Base-by-base conservation (phyloP, 2,113 vertebrate species). In the Lonchura striata region DNA sequence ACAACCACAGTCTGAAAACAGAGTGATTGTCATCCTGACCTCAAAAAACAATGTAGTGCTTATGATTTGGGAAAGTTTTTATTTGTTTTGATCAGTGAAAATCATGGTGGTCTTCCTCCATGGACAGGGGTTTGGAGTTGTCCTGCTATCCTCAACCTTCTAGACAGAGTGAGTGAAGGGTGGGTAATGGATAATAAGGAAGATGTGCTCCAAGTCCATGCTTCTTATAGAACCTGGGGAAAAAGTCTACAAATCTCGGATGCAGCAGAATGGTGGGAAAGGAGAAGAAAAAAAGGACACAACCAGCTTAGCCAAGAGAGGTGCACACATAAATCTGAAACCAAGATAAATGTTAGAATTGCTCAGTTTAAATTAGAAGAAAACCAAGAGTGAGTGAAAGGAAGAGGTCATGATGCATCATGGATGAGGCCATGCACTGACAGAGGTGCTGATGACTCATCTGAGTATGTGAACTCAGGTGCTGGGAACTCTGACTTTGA, bases 381-480 rank as follows among this genome's bases (percentile, higher is more conserved):
- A 87, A 69, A 70, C 3, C 0, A 4, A 76, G 46, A 15, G 8
- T 57, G 46, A 92, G 70, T 57, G 94, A 89, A 95, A 95, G 83
- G 90, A 94, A 82, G 54, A 70, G 49, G 33, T 11, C 21, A 68
- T 78, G 70, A 94, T 79, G 35, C 70, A 53, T 56, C 13, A 11
- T 42, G 46, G 20, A 54, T 70, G 52, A 88, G 59, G 17, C 75
- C 1, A 0, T 52, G 30, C 41, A 49, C 74, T 56, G 63, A 89
- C 35, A 93, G 87, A 88, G 52, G 30, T 81, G 66, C 44, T 31
- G 57, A 42, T 96, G 89, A 96, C 50, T 96, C 82, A 69, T 49
- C 10, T 30, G 33, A 85, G 21, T 57, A 28, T 22, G 77, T 96
- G 96, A 96, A 96, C 87, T 97, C 86, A 90, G 91, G 87, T 90